phyloP scores from a whole-genome alignment of 2,797 vertebrate genomes.

The Chaetophractus vellerosus region DNA sequence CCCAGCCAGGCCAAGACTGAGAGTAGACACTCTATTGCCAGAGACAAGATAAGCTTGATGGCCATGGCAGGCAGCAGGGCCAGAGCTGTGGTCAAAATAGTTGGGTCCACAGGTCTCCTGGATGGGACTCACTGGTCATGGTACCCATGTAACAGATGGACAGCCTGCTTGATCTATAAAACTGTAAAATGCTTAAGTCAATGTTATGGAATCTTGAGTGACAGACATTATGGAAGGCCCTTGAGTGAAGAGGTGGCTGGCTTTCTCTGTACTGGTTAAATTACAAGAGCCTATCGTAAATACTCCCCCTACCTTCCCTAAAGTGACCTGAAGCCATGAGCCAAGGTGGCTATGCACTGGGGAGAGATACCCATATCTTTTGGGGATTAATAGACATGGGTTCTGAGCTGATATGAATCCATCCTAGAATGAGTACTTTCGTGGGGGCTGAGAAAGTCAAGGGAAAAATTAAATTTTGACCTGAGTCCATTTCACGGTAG shows the following conservation, averaged over 20 bases:
- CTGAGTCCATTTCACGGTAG: background rate
- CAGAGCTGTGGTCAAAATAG: no score
- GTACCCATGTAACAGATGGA: no score
- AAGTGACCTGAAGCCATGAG: background rate
- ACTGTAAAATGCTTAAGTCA: background rate
- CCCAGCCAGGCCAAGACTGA: background rate
- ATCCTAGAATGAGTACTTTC: no score
- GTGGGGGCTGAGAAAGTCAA: fast-evolving
- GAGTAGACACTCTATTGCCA: background rate
- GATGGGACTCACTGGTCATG: background rate
- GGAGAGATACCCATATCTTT: background rate
- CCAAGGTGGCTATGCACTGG: background rate
- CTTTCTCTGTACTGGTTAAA: background rate
- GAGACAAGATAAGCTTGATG: background rate
- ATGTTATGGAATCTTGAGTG: background rate
- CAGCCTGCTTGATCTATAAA: background rate
- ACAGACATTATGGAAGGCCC: background rate
- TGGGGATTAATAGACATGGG: background rate
- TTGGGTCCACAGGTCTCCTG: no score
- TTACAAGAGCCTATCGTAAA: background rate
- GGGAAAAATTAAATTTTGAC: background rate
- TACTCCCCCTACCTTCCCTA: background rate
- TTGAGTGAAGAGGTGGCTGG: background rate
- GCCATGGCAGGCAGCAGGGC: background rate
- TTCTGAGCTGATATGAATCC: background rate